phyloP scores from a whole-genome alignment of 1,140 invertebrate species.

The Eurosta solidaginis region DNA sequence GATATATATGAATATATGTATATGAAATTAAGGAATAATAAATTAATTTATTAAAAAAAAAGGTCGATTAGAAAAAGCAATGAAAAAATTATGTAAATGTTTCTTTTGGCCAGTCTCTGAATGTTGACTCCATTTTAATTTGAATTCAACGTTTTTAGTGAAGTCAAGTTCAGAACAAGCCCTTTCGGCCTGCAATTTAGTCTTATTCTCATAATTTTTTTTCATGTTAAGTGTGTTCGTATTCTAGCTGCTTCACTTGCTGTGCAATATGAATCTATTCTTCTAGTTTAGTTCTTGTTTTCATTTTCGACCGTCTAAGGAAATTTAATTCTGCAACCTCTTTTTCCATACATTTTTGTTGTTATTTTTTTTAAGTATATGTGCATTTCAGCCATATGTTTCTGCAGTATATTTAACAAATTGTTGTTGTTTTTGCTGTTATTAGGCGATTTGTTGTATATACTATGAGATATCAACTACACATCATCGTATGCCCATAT shows the following conservation, averaged over 20 bases:
- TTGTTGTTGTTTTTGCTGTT: neutral
- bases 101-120: too few species aligned
- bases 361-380: neutral
- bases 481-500: neutral
- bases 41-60: too few species aligned
- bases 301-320: neutral
- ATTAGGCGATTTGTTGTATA: too few species aligned
- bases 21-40: too few species aligned
- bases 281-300: too few species aligned
- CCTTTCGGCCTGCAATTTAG: neutral
- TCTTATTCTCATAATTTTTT: neutral
- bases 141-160: too few species aligned
- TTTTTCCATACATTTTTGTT: neutral
- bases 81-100: too few species aligned
- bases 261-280: constrained; percentile 10
- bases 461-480: neutral
- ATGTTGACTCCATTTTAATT: too few species aligned
- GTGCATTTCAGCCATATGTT: neutral
- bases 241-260: neutral
- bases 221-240: neutral
- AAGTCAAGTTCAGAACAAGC: too few species aligned
- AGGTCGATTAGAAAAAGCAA: too few species aligned
- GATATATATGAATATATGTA: too few species aligned
- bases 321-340: neutral
- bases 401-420: neutral